A percentile compares a stretch with the other conserved stretches of the same genome.
phyloP scores from a whole-genome alignment of 2,113 vertebrate genomes.

The Pterocles orientalis region DNA sequence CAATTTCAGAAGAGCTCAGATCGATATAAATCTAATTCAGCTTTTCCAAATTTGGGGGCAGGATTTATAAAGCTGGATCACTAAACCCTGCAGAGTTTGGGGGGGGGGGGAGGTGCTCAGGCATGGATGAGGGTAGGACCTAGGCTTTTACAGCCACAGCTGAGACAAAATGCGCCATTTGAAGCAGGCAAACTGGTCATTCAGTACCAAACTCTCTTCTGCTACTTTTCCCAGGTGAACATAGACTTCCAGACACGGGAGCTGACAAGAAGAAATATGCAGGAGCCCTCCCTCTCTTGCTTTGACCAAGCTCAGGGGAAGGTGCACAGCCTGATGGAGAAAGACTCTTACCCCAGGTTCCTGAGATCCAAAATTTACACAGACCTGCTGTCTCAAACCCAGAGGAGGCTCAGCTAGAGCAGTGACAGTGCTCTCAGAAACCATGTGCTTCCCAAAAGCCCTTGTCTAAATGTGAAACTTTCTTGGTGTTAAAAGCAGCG shows the following conservation, averaged over 20 bases:
- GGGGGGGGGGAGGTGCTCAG: background rate
- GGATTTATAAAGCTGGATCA: fast-evolving
- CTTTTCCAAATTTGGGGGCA: background rate
- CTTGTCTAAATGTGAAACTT: conserved; percentile 71
- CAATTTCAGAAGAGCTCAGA: background rate
- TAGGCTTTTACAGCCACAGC: background rate
- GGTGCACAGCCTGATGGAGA: conserved; percentile 97
- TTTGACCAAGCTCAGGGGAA: conserved; percentile 92
- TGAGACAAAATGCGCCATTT: background rate
- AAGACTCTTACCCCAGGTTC: conserved; percentile 97
- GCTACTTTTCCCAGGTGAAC: conserved; percentile 83
- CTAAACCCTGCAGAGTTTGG: background rate
- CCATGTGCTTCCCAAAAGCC: conserved; percentile 48
- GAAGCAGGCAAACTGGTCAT: background rate
- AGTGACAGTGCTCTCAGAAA: conserved; percentile 37
- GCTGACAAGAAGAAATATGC: conserved; percentile 88
- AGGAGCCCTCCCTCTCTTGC: conserved; percentile 86
- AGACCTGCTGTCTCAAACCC: conserved; percentile 90
- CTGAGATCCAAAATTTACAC: conserved; percentile 96
- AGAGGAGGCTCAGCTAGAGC: conserved; percentile 89
- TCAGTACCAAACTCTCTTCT: conserved; percentile 12
- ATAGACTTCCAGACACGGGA: conserved; percentile 94
- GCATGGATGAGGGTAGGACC: fast-evolving
- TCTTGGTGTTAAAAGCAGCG: conserved; percentile 32
- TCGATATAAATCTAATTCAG: background rate